Evolutionary conservation across 2,888 invertebrate genomes (phyloP).

Genomic region (Gastrophysa polygoni): DNA sequence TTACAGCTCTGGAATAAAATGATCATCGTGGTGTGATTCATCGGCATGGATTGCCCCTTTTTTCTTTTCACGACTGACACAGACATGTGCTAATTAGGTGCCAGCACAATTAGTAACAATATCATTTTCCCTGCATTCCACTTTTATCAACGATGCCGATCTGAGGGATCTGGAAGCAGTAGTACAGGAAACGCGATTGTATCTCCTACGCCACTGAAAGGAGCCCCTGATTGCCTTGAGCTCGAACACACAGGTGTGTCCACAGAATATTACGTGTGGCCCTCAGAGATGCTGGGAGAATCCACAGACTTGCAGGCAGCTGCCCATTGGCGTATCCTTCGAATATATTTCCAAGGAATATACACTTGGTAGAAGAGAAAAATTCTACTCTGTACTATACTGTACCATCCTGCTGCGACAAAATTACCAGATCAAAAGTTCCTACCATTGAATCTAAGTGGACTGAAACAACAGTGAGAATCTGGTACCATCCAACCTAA

Average conservation of each 20-base stretch:
- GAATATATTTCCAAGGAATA: neutral
- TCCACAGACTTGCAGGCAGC: constrained; percentile 23
- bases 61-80: neutral
- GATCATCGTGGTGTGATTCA: too few species aligned
- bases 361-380: too few species aligned
- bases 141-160: constrained; percentile 22
- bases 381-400: too few species aligned
- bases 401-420: too few species aligned
- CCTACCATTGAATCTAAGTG: too few species aligned
- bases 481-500: too few species aligned
- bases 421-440: too few species aligned
- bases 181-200: constrained; percentile 27
- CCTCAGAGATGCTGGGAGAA: constrained; percentile 24
- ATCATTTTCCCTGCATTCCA: constrained; percentile 29
- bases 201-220: constrained; percentile 40
- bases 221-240: constrained; percentile 41
- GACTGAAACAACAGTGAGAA: too few species aligned
- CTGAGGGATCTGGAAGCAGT: constrained; percentile 12
- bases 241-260: constrained; percentile 41
- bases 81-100: neutral
- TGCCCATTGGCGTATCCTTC: constrained; percentile 21
- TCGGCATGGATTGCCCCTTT: too few species aligned
- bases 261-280: constrained; percentile 39
- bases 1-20: too few species aligned
- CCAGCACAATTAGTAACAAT: constrained; percentile 34